A percentile compares a stretch with the other conserved stretches of the same genome.
These are phyloP conservation scores for Listronotus bonariensis DNA, from an alignment of 1,140 invertebrate species.

Conservation along the genomic window DNA sequence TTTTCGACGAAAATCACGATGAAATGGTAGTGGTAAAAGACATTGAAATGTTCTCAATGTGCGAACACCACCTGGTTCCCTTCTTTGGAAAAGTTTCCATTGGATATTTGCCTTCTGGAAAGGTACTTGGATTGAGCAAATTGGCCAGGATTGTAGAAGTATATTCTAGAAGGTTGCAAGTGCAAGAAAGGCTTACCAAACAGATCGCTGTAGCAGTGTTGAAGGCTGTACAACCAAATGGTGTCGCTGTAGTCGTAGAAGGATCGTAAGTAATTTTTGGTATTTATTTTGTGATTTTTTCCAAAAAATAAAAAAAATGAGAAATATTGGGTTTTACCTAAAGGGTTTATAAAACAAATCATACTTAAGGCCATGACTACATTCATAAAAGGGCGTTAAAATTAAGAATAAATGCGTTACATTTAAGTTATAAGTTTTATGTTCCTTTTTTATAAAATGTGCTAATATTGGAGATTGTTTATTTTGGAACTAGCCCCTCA, in stretches of 20 bases:
- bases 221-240: conserved; percentile 94
- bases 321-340: no score
- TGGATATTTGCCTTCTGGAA: conserved; percentile 96
- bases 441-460: no score
- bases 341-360: no score
- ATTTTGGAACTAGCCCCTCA: no score
- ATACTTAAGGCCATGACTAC: no score
- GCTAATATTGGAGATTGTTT: no score
- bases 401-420: no score
- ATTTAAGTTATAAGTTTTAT: no score
- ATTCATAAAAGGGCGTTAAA: no score
- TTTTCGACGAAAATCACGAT: conserved; percentile 99
- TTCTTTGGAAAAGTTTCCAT: conserved; percentile 99
- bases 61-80: conserved; percentile 98
- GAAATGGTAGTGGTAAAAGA: conserved; percentile 99
- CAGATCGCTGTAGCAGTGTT: conserved; percentile 97
- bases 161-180: conserved; percentile 92
- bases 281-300: conserved; percentile 1
- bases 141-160: conserved; percentile 91
- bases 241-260: conserved; percentile 97
- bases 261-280: conserved; percentile 83
- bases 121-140: conserved; percentile 75
- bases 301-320: no score
- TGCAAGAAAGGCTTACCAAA: conserved; percentile 97
- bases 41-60: conserved; percentile 99